Percentiles rank a stretch among this genome's conserved stretches.
These are phyloP conservation scores for Drosophila asahinai DNA, from an alignment of 1,140 invertebrate species.

Conservation along the genomic window DNA sequence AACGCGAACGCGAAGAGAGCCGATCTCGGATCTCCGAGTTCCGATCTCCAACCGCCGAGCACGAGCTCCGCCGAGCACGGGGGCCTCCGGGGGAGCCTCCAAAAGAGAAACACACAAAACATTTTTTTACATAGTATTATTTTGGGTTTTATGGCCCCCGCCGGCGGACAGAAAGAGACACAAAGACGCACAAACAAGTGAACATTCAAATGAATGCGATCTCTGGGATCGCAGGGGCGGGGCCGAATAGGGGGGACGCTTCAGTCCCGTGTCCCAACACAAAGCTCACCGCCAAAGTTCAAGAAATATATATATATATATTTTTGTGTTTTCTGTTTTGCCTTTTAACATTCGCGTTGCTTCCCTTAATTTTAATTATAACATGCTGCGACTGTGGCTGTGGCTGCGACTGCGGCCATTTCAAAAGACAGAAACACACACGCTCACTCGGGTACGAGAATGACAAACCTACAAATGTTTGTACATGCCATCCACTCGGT, in stretches of 20 bases:
- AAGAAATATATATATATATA: constrained; percentile 29
- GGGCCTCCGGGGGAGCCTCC: neutral
- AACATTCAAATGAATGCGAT: constrained; percentile 75
- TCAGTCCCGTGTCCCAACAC: constrained; percentile 50
- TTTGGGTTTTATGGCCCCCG: constrained; percentile 74
- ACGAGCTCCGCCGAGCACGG: constrained; percentile 15
- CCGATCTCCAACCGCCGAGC: constrained; percentile 28
- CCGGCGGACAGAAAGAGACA: constrained; percentile 49
- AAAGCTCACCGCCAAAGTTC: constrained; percentile 72
- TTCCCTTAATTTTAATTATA: constrained; percentile 74
- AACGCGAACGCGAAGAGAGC: constrained; percentile 51
- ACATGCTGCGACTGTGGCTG: constrained; percentile 28
- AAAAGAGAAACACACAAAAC: constrained; percentile 68
- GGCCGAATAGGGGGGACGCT: neutral
- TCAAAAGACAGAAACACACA: constrained; percentile 34
- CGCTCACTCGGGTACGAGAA: neutral
- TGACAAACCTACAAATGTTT: constrained; percentile 34
- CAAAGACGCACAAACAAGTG: constrained; percentile 59
- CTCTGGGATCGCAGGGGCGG: constrained; percentile 37
- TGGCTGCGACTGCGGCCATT: constrained; percentile 37
- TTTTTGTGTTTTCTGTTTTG: constrained; percentile 39
- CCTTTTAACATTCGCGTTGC: constrained; percentile 40
- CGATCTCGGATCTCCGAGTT: constrained; percentile 58
- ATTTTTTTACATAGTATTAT: constrained; percentile 82
- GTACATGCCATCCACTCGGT: constrained; percentile 9